Base-by-base conservation (phyloP, 2,888 invertebrate genomes). In the Adelphocoris suturalis region DNA sequence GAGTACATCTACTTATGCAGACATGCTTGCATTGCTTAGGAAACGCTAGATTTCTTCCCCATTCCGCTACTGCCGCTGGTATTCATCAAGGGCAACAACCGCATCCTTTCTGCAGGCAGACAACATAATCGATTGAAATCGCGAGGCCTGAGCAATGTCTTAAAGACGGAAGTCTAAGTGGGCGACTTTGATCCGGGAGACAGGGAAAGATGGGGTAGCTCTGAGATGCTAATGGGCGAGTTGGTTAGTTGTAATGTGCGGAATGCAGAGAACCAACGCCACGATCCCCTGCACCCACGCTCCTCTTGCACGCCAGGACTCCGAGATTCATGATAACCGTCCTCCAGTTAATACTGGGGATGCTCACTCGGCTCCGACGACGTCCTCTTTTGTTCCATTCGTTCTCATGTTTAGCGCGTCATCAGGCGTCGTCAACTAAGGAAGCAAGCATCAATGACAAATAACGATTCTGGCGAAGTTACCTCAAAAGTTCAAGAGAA, bases 281-380 rank as follows among this genome's bases (percentile, higher is more conserved):
- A 78, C 78, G 78, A 78, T 78, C 37, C 78, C 19, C 19, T 78
- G 78, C 78, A 78, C 78, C 78, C 78, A 78, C 78, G 78, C 78
- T 78, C 19, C n/a, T 16, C 47, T 19, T n/a, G 78, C 78, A 78
- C 78, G 46, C 78, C 78, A 78, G 37, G 78, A 4, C 78, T 46
- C 78, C 3, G 19, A 28, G 46, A 46, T 78, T 46, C 37, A 78
- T 46, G 78, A 78, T 78, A 78, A 78, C 46, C 78, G 5, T 5
- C 27, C 11, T 46, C n/a, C 78, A 47, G 78, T 46, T 78, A 78
- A 78, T 78, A 78, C 78, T 37, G 78, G n/a, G 78, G 76, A 76
- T 28, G 27, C 76, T 76, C n/a, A 11, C 76, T 76, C 76, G 75
- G 19, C 28, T 76, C 27, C n/a, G 11, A 76, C 13, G 52, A 14